Conservation (phyloP, 2,797 vertebrate genomes). For the Pseudotriccus pelzelni region DNA sequence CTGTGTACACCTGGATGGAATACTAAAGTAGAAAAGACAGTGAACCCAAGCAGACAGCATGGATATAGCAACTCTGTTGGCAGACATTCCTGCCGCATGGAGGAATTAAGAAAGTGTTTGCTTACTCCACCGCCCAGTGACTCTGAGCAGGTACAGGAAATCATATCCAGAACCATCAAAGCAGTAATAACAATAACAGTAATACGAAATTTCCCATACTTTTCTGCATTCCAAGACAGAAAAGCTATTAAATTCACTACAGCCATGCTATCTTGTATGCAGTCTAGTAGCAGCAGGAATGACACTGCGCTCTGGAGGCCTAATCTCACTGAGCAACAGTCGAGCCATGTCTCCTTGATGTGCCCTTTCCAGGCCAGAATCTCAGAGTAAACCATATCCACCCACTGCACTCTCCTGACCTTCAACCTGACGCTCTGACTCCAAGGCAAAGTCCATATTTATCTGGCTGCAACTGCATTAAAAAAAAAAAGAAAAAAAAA, state of each 20-base stretch:
- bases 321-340: background rate
- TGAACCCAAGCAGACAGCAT: background rate
- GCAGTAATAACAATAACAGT: background rate
- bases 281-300: background rate
- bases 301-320: background rate
- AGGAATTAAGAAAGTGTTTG: background rate
- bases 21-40: background rate
- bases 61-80: background rate
- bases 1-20: background rate
- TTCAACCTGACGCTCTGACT: background rate
- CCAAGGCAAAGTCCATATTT: background rate
- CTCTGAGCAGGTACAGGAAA: background rate
- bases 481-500: too few species aligned
- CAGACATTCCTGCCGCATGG: background rate
- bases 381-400: background rate
- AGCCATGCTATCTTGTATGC: background rate
- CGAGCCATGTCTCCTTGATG: rapidly evolving
- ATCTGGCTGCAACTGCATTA: background rate
- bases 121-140: background rate
- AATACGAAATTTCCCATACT: background rate
- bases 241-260: background rate
- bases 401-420: background rate
- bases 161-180: background rate
- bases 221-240: background rate
- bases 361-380: background rate